Evolutionary conservation across 2,888 invertebrate genomes (phyloP), one percentile per base, ranked within the genome.

Genomic region (Macaria notata): DNA sequence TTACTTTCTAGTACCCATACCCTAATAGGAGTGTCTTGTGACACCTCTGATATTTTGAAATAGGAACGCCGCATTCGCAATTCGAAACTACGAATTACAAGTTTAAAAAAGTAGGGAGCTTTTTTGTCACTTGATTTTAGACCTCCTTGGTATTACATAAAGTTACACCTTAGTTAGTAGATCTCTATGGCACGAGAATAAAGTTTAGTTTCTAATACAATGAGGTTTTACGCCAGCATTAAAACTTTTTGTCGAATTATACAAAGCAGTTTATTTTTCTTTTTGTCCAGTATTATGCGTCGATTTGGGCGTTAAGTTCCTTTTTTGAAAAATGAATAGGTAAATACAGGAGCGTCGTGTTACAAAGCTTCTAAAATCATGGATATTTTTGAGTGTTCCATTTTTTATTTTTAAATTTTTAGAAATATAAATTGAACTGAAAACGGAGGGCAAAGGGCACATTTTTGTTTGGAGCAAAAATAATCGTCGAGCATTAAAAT

Each of bases 31-130:
- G 89, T 88, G 86, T 90, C 88, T 82, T 83, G 85, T 90, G 89
- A 90, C 90, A 89, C 89, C 87, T 88, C 84, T 87, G 84, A 84
- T 86, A 90, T 91, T 91, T 90, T 90, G 90, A 90, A 90, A 90
- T 89, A 86, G 84, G 88, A 89, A 88, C 81, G 86, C 87, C 86
- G 85, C 86, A 86, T 84, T 89, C 83, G 90, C 87, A 90, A 91
- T 82, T 83, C 67, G 91, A 91, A 91, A 86, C 91, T 89, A 90
- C 88, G 83, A 90, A 91, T 91, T 91, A 91, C 85, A 85, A 83
- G 82, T 87, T 83, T 81, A 85, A 88, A 86, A 89, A 88, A 81
- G 80, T 79, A 83, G 86, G 88, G 86, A 75, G 76, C 76, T 70
- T 70, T 80, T 85, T 86, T 86, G 59, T 59, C 19, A 46, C 41